These are phyloP conservation scores for Nycticorax nycticorax DNA, from an alignment of 2,113 vertebrate species.

Conservation along the genomic window DNA sequence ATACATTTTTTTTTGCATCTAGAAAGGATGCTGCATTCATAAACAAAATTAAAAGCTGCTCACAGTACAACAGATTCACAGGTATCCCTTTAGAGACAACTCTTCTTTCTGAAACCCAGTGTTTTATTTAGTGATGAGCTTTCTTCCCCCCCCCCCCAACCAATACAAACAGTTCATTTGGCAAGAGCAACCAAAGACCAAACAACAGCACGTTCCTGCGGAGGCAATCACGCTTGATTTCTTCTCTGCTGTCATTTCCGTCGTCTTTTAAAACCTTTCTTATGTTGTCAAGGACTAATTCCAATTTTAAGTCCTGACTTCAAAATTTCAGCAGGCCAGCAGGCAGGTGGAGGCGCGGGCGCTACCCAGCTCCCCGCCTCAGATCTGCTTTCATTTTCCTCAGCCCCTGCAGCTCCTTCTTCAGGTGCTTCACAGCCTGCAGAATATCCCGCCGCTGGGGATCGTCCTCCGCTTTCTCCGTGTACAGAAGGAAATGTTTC, in stretches of 20 bases:
- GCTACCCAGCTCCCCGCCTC: neutral
- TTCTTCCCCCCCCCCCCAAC: neutral
- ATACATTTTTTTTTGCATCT: neutral
- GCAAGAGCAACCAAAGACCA: neutral
- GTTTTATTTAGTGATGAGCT: neutral
- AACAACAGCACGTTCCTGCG: neutral
- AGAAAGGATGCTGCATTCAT: neutral
- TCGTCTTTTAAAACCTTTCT: neutral
- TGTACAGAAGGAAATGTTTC: conserved; percentile 86
- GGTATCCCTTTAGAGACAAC: neutral
- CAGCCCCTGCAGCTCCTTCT: conserved; percentile 77
- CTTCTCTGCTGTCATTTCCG: neutral
- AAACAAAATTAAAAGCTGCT: neutral
- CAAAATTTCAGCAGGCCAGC: neutral
- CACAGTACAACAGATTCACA: neutral
- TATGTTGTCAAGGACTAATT: neutral
- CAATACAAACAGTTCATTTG: neutral
- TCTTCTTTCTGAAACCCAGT: neutral
- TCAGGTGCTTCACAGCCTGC: conserved; percentile 82
- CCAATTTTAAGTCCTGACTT: neutral
- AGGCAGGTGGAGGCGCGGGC: neutral
- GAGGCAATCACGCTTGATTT: neutral
- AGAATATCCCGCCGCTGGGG: conserved; percentile 84
- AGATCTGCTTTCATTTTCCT: conserved; percentile 47
- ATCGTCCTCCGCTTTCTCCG: conserved; percentile 80